Evolutionary conservation across 2,888 invertebrate species (phyloP).

Genomic region (Dione juno): DNA sequence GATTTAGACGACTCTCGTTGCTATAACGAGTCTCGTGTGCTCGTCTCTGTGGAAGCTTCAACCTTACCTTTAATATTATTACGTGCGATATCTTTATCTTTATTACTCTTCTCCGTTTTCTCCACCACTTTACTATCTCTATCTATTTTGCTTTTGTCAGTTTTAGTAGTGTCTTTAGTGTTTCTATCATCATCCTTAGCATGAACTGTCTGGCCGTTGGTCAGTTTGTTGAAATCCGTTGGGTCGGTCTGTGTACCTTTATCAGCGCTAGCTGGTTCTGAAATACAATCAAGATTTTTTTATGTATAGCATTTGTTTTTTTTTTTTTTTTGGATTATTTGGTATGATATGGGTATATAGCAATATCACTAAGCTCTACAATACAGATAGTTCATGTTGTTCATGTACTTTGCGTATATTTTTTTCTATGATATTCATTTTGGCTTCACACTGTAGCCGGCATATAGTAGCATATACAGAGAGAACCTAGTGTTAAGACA

Average conservation of each 20-base stretch:
- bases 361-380: too few relatives aligned
- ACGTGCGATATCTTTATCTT: constrained; percentile 44
- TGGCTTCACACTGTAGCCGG: too few relatives aligned
- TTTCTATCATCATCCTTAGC: constrained; percentile 47
- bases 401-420: too few relatives aligned
- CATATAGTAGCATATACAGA: too few relatives aligned
- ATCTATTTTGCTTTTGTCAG: background rate
- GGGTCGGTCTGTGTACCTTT: constrained; percentile 75
- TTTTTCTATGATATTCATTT: too few relatives aligned
- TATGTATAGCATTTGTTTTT: too few relatives aligned
- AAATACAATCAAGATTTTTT: background rate
- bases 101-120: constrained; percentile 49
- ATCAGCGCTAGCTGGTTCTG: constrained; percentile 64
- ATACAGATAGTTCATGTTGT: too few relatives aligned
- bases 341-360: too few relatives aligned
- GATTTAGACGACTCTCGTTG: constrained; percentile 72
- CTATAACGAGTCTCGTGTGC: constrained; percentile 72
- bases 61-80: constrained; percentile 52
- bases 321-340: too few relatives aligned
- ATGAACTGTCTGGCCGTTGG: constrained; percentile 65
- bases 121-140: constrained; percentile 40
- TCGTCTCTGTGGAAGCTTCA: constrained; percentile 49
- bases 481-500: too few relatives aligned
- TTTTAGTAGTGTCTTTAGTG: background rate
- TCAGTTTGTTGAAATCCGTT: constrained; percentile 62